Evolutionary conservation across 2,113 vertebrate genomes (phyloP), one percentile per base, ranked within the genome.

Genomic region (Oxygymnocypris stewartii): DNA sequence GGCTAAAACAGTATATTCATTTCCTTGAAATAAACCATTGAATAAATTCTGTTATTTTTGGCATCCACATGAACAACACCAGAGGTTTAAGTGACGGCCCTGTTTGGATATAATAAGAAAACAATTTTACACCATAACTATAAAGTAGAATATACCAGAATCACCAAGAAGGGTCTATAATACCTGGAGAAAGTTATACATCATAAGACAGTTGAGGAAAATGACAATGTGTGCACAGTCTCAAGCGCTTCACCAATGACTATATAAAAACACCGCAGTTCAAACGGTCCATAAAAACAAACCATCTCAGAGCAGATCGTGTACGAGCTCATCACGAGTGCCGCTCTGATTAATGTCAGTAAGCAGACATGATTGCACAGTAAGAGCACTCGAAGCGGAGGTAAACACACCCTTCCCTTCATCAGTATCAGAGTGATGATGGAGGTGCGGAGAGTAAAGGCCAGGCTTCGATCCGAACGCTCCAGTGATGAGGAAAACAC

Each of bases 281-380:
- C 13, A 14, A 4, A 67, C 28, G 16, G 4, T 0, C 69, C 69
- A 71, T 40, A 10, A 20, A 71, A 8, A 10, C 67, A 37, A 20
- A 57, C 54, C 67, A 9, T 69, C 31, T 69, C 65, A 35, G 67
- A 69, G 67, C 7, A 18, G 67, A 71, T 37, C 16, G 7, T 20
- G 31, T 37, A 37, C 4, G 54, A 14, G 31, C 31, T 69, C 14
- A 37, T 71, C 35, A 79, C 1, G 31, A 37, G 77, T n/a, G 14
- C 31, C 42, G 28, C 28, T 31, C 86, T 90, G 91, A 91, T 91
- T 91, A 91, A 92, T 91, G 88, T 89, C 87, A 91, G 90, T 91
- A 88, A 86, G 73, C 69, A 86, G n/a, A 75, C 23, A 0, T 89
- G 88, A 92, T 92, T 92, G 85, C 87, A 88, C 85, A 88, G 86